Conservation (phyloP, 1,140 invertebrate species). For the Camponotus pennsylvanicus region DNA sequence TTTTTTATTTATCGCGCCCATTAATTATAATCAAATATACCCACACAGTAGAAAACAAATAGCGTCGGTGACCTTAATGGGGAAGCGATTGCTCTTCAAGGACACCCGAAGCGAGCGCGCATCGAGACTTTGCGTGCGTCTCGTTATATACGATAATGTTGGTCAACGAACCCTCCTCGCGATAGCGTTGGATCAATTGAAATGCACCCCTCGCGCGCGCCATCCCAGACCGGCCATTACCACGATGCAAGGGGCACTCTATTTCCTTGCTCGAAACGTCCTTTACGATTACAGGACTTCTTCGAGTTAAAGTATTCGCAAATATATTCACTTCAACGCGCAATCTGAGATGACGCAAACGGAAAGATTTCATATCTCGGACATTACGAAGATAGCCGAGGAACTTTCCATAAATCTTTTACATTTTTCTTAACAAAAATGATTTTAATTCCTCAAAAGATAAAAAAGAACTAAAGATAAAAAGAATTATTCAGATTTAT, state of each 20-base stretch:
- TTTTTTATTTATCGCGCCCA: background rate
- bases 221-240: conserved; percentile 45
- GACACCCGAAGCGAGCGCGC: conserved; percentile 31
- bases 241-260: conserved; percentile 54
- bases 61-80: conserved; percentile 48
- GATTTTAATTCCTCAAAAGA: background rate
- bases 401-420: background rate
- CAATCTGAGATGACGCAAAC: conserved; percentile 7
- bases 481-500: background rate
- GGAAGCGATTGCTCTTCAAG: conserved; percentile 58
- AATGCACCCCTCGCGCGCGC: conserved; percentile 69
- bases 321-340: background rate
- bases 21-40: conserved; percentile 38
- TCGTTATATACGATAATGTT: conserved; percentile 64
- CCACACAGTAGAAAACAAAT: background rate
- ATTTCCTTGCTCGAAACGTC: conserved; percentile 49
- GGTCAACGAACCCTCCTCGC: conserved; percentile 68
- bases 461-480: background rate
- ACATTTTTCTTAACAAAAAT: background rate
- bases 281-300: conserved; percentile 2
- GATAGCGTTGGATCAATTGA: conserved; percentile 72
- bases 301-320: conserved; percentile 14
- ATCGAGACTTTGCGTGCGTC: conserved; percentile 32
- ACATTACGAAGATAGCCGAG: background rate
- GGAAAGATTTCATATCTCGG: background rate